Evolutionary conservation across 2,888 invertebrate species (phyloP).

Genomic region (Dynastes grantii): DNA sequence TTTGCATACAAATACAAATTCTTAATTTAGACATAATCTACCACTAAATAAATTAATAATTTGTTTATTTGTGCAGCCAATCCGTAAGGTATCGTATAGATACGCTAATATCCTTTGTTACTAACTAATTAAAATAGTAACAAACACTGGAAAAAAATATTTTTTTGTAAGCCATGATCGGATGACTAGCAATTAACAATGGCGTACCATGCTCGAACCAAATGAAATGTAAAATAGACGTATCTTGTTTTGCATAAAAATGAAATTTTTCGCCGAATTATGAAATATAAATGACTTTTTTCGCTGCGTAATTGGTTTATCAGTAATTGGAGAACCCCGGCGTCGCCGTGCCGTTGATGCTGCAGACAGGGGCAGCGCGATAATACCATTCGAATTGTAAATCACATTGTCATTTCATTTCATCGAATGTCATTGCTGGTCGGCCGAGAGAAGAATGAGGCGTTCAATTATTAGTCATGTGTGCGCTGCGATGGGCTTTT

Average conservation of each 20-base stretch:
- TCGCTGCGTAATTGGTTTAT: constrained; percentile 61
- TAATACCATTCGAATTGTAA: constrained; percentile 64
- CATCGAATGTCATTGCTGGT: constrained; percentile 60
- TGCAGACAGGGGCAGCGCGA: constrained; percentile 56
- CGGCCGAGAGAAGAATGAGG: constrained; percentile 58
- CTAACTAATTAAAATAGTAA: too few relatives aligned
- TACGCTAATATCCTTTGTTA: too few relatives aligned
- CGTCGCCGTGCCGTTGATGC: constrained; percentile 39
- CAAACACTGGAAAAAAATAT: too few relatives aligned
- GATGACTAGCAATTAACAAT: constrained; percentile 17
- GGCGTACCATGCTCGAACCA: neutral
- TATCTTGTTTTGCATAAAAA: constrained; percentile 62
- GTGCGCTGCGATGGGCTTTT: constrained; percentile 42
- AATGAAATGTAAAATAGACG: constrained; percentile 34
- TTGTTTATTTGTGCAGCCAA: too few relatives aligned
- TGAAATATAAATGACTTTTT: constrained; percentile 62
- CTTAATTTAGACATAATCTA: too few relatives aligned
- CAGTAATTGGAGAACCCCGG: constrained; percentile 61
- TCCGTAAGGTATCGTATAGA: too few relatives aligned
- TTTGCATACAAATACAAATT: too few relatives aligned
- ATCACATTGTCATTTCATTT: constrained; percentile 64
- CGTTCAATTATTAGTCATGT: constrained; percentile 59
- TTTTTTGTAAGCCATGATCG: neutral
- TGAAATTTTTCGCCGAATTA: constrained; percentile 59
- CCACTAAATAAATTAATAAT: too few relatives aligned